phyloP scores from a whole-genome alignment of 2,888 invertebrate genomes.

The Erynnis tages region DNA sequence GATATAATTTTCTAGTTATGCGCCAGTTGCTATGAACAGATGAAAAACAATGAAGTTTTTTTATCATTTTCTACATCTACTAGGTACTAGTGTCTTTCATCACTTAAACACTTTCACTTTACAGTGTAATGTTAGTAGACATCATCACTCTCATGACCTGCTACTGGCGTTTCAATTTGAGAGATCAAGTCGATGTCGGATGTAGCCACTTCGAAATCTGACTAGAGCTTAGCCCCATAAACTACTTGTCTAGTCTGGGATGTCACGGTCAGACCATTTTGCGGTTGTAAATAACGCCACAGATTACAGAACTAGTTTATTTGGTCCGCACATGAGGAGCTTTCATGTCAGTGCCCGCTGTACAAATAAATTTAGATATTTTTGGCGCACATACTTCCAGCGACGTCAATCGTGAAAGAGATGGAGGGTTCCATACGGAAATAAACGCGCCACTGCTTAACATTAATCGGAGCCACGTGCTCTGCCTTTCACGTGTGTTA shows the following conservation, averaged over 20 bases:
- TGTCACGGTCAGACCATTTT: slow-evolving; percentile 7
- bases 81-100: too few species aligned
- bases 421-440: slow-evolving; percentile 36
- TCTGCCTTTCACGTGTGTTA: slow-evolving; percentile 38
- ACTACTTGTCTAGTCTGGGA: slow-evolving; percentile 13
- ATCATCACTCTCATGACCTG: too few species aligned
- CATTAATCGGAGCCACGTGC: slow-evolving; percentile 51
- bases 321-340: not conserved
- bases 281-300: not conserved
- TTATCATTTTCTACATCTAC: too few species aligned
- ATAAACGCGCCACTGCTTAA: slow-evolving; percentile 38
- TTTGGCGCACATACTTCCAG: not conserved
- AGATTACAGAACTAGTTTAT: slow-evolving; percentile 3
- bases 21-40: too few species aligned
- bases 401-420: slow-evolving; percentile 22
- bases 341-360: too few species aligned
- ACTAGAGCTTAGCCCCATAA: slow-evolving; percentile 25
- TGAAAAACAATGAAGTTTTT: too few species aligned
- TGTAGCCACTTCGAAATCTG: too few species aligned
- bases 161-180: too few species aligned
- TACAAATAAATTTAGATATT: slow-evolving; percentile 10
- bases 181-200: too few species aligned
- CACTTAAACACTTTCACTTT: too few species aligned
- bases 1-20: too few species aligned
- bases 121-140: too few species aligned